A percentile compares a stretch with the other conserved stretches of the same genome.
phyloP scores from a whole-genome alignment of 2,888 invertebrate species.

The Zhuqinia jingwanae region DNA sequence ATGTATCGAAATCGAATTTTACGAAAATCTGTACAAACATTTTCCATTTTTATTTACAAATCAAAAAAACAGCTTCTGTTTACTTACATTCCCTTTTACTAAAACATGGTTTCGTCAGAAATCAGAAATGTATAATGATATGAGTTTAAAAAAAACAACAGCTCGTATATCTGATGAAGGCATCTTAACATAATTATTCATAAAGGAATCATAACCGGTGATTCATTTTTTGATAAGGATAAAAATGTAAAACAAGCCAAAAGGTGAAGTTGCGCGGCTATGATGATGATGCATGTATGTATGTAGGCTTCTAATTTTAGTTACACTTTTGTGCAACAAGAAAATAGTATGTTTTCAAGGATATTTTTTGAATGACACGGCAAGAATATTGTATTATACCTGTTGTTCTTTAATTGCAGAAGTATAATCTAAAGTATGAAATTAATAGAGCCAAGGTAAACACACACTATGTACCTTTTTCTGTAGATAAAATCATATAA shows the following conservation, averaged over 20 bases:
- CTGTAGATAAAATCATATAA: background rate
- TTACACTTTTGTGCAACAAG: background rate
- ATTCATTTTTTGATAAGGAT: background rate
- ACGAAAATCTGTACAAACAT: too few relatives aligned
- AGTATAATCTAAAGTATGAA: too few relatives aligned
- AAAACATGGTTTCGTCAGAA: background rate
- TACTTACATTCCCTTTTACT: background rate
- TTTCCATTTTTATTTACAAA: background rate
- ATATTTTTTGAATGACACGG: background rate
- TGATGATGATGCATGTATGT: background rate
- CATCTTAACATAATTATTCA: background rate
- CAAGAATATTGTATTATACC: background rate
- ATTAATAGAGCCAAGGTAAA: background rate
- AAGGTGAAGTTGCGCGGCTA: conserved; percentile 1
- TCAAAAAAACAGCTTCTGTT: background rate
- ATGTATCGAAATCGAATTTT: too few relatives aligned
- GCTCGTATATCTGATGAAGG: background rate
- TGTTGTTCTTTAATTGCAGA: background rate
- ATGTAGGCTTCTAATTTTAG: background rate
- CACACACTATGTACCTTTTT: background rate
- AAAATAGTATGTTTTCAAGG: conserved; percentile 13
- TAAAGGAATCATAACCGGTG: background rate
- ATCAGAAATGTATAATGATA: background rate
- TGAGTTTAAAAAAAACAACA: background rate
- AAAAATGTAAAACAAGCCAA: conserved; percentile 44